Percentiles rank a stretch among this genome's conserved stretches.
Evolutionary conservation across 2,113 vertebrate genomes (phyloP).

Genomic region (Urocynchramus pylzowi): DNA sequence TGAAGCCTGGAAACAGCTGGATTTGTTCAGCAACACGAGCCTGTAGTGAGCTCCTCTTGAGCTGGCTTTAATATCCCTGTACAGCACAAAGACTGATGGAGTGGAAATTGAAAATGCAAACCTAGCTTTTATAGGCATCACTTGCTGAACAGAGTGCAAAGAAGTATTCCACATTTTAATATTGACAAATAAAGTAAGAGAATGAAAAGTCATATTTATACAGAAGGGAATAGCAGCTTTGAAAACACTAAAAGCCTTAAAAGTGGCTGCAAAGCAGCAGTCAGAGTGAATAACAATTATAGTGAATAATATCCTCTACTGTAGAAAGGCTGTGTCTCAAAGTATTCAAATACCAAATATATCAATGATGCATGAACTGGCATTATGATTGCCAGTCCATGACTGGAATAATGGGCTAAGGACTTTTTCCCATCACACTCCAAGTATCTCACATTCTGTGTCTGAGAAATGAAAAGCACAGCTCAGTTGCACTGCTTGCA

Average conservation of each 20-base stretch:
- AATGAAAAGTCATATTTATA: neutral
- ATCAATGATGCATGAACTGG: neutral
- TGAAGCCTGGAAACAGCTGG: neutral
- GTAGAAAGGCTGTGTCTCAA: neutral
- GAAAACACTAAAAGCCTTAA: neutral
- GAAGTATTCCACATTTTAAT: neutral
- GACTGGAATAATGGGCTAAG: neutral
- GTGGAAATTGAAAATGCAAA: neutral
- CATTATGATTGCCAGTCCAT: neutral
- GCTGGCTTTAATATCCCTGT: neutral
- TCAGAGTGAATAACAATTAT: neutral
- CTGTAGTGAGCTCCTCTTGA: neutral
- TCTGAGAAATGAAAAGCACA: neutral
- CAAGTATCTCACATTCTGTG: neutral
- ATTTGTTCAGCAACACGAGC: neutral
- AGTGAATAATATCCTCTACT: neutral
- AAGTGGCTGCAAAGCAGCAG: neutral
- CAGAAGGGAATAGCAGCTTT: neutral
- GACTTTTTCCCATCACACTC: neutral
- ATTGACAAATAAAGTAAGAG: neutral
- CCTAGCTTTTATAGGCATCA: neutral
- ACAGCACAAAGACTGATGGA: neutral
- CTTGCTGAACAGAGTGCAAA: neutral
- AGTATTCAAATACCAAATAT: neutral
- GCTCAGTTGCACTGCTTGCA: neutral